Evolutionary conservation across 2,888 invertebrate species (phyloP), one percentile per base, ranked within the genome.

Genomic region (Notodonta ziczac): DNA sequence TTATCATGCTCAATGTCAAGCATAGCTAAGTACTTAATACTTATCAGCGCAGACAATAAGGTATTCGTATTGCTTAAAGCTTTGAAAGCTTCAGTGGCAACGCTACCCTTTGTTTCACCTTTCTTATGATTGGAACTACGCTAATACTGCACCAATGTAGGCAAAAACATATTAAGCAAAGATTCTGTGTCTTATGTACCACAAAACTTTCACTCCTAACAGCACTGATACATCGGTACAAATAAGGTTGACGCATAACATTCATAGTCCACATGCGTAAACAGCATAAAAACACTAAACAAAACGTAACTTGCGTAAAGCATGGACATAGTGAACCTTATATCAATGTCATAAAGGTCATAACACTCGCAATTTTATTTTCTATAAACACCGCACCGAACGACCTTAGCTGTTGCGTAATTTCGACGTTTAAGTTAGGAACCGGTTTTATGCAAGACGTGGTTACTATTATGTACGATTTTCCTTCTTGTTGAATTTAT

Each of bases 391-490:
- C 73, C 60, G 61, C 67, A 60, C 76, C 75, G 72, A 78, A 59
- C 73, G 84, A 83, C 83, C 84, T 83, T 83, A 82, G 68, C 61
- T 56, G 69, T 83, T 82, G 80, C 81, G 83, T 82, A 80, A 81
- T 61, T 66, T 63, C 57, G 57, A 72, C 75, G 70, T 72, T 77
- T 63, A 68, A 72, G 60, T 66, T 12, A 13, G 5, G 62, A 73
- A 72, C 76, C 62, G 67, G 77, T 76, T 74, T 32, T 65, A 66
- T 70, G 73, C 73, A 76, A 72, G 69, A 67, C 51, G 57, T 55
- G 63, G 46, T 40, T 35, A 35, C 35, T 4, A 35, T 4, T 35
- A 35, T 35, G 1, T 35, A 35, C 35, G 35, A 35, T 35, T 35
- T 35, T 5, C 2, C 35, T 6, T 35, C 35, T 35, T 7, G 35